Percentiles rank a stretch among this genome's conserved stretches.
These are phyloP conservation scores for Erithacus rubecula DNA, from an alignment of 2,797 vertebrate genomes.

Conservation along the genomic window DNA sequence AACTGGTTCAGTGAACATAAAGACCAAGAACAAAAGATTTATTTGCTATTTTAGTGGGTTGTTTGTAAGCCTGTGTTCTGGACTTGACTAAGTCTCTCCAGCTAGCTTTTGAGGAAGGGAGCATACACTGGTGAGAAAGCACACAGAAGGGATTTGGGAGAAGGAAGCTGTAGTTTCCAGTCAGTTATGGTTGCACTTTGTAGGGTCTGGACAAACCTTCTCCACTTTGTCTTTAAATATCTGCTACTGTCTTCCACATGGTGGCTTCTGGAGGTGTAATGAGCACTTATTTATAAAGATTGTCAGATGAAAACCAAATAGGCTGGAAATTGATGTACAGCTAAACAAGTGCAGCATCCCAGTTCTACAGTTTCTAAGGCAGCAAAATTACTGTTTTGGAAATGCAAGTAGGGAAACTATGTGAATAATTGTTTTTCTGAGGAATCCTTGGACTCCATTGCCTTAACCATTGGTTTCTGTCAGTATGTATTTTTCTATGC, in stretches of 20 bases:
- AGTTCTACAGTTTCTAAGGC: neutral
- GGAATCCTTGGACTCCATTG: neutral
- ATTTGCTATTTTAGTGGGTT: neutral
- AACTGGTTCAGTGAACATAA: neutral
- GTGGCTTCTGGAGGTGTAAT: neutral
- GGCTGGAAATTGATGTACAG: neutral
- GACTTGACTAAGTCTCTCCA: neutral
- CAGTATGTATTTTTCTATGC: neutral
- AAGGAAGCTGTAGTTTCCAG: neutral
- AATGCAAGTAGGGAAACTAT: neutral
- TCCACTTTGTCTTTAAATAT: neutral
- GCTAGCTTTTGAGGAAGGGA: neutral
- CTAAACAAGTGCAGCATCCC: neutral
- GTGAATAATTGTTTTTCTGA: neutral
- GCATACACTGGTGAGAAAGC: neutral
- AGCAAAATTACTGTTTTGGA: neutral
- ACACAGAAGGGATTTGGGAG: neutral
- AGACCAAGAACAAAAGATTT: neutral
- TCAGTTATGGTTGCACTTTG: neutral
- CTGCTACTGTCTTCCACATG: neutral
- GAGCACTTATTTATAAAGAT: neutral
- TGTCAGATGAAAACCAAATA: neutral
- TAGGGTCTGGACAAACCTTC: neutral
- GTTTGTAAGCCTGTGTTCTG: neutral
- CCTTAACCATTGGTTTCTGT: neutral